Base-by-base conservation (phyloP, 2,113 vertebrate species). In the Suricata suricatta region DNA sequence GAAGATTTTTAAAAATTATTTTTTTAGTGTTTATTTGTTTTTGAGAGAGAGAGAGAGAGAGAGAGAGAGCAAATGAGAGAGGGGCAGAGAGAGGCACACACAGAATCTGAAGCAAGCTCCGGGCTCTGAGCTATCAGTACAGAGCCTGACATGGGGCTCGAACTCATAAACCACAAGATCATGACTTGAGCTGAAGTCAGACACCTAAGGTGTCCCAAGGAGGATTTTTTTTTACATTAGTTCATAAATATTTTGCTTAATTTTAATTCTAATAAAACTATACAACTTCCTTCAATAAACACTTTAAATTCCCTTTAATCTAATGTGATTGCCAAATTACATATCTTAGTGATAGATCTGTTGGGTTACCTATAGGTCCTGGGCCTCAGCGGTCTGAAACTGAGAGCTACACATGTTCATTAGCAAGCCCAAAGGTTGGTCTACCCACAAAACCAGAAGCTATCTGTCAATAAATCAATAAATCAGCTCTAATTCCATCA, bases 221-320 rank as follows among this genome's bases (percentile, higher is more conserved):
- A 60, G 57, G 21, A 60, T 64, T 64, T 60, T 11, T 35, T 76
- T 29, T 76, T 76, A 76, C 14, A 44, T 44, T 44, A 76, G 41
- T 44, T 77, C 16, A 82, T 68, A 77, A 35, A 44, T 57, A 90
- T 52, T 72, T 41, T 89, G 19, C 88, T 74, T 64, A 82, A 12
- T 93, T 63, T 94, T 93, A 88, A 11, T 47, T 69, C 63, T 94
- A 94, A 80, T 29, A 17, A 69, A 96, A 82, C 68, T 82, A 83
- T 57, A 23, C 85, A 94, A 87, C 21, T 68, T 29, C 54, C n/a
- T 77, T 89, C 38, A 86, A 52, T 38, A 57, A 92, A 64, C 63
- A 86, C 23, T 41, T 81, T 95, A 76, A 77, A 41, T 84, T 90
- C 76, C 81, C 60, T 93, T 97, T 27, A 95, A 38, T 86, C 76